A percentile compares a stretch with the other conserved stretches of the same genome.
Conservation (phyloP, 2,113 vertebrate species). For the Myotis davidii region DNA sequence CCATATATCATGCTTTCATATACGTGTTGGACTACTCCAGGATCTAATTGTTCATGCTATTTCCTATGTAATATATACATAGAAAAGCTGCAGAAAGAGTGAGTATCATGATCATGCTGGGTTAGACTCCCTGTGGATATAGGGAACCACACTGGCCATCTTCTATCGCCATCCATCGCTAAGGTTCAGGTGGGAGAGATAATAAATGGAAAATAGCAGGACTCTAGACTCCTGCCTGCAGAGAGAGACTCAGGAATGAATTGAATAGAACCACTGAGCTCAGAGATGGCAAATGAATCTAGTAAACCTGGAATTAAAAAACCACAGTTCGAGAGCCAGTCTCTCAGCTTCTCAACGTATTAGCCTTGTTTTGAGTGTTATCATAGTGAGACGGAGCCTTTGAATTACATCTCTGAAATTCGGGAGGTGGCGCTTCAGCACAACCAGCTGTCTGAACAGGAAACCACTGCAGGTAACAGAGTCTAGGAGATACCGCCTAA, state of each 20-base stretch:
- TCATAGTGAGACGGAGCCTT: neutral
- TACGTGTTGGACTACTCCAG: neutral
- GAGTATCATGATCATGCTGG: neutral
- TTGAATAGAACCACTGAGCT: neutral
- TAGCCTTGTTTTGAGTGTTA: neutral
- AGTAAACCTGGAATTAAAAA: neutral
- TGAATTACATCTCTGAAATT: neutral
- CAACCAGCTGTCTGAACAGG: neutral
- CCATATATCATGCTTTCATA: neutral
- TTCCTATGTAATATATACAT: neutral
- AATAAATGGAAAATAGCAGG: neutral
- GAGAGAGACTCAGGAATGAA: neutral
- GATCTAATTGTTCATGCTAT: neutral
- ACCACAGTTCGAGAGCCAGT: neutral
- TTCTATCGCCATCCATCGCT: neutral
- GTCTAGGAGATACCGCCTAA: neutral
- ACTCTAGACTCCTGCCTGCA: neutral
- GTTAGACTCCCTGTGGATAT: neutral
- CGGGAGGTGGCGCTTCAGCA: neutral
- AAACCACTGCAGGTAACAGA: neutral
- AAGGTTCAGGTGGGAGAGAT: neutral
- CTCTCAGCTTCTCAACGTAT: neutral
- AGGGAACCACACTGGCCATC: neutral
- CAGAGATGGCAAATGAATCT: neutral
- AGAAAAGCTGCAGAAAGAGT: neutral